Conservation (phyloP, 2,797 vertebrate species). For the Anniella stebbinsi region DNA sequence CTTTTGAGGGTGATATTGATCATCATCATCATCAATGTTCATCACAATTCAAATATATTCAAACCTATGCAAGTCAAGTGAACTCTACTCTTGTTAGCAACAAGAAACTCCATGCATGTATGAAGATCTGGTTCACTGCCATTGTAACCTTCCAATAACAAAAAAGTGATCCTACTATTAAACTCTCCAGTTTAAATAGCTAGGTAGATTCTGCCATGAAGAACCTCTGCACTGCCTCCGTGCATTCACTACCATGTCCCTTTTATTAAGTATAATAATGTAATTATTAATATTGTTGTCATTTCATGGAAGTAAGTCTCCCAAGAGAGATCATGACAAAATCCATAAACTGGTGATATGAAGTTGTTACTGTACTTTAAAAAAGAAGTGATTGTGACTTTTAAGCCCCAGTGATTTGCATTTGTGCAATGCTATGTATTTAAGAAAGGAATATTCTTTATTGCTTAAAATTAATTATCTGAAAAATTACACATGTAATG, state of each 20-base stretch:
- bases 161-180: neutral
- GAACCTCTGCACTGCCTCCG: neutral
- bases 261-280: neutral
- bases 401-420: constrained; percentile 20
- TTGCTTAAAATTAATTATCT: constrained; percentile 43
- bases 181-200: neutral
- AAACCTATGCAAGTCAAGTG: neutral
- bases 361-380: constrained; percentile 5
- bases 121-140: neutral
- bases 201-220: neutral
- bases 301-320: neutral
- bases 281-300: constrained; percentile 9
- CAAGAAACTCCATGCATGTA: neutral
- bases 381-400: neutral
- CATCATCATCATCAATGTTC: no score
- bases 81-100: neutral
- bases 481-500: constrained; percentile 6
- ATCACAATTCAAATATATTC: neutral
- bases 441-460: constrained; percentile 15
- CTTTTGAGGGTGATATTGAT: no score
- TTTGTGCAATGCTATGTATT: neutral
- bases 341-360: neutral
- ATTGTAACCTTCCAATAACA: neutral
- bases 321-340: neutral
- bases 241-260: neutral